These are phyloP conservation scores for Rhagoletis zephyria DNA, from an alignment of 1,140 invertebrate genomes.

Conservation along the genomic window DNA sequence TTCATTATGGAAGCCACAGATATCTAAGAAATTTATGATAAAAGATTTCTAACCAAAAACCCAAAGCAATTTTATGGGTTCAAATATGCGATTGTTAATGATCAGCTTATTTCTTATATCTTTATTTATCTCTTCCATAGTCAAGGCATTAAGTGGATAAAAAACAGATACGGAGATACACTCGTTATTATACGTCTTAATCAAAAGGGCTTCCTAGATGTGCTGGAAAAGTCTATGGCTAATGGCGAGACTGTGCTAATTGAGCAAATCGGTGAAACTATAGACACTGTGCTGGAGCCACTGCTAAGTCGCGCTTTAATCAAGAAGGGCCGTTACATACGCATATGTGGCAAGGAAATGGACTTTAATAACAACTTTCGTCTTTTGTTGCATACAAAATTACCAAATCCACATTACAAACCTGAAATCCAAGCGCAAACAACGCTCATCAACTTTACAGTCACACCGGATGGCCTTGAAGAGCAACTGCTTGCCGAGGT, in stretches of 20 bases:
- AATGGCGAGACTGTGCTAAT: slow-evolving; percentile 85
- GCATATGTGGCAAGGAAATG: slow-evolving; percentile 93
- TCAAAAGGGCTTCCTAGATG: slow-evolving; percentile 88
- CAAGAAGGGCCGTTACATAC: slow-evolving; percentile 83
- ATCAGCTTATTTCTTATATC: too few species aligned
- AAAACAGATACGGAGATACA: slow-evolving; percentile 83
- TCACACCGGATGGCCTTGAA: slow-evolving; percentile 92
- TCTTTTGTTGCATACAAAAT: slow-evolving; percentile 93
- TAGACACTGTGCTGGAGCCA: slow-evolving; percentile 93
- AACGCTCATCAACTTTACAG: slow-evolving; percentile 95
- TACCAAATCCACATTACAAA: slow-evolving; percentile 96
- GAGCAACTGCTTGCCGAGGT: slow-evolving; percentile 95
- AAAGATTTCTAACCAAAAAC: too few species aligned
- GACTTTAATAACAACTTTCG: slow-evolving; percentile 88
- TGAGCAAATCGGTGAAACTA: slow-evolving; percentile 91
- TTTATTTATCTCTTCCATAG: slow-evolving; percentile 64
- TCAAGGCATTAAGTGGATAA: slow-evolving; percentile 97
- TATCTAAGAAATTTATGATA: too few species aligned
- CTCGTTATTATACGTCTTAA: slow-evolving; percentile 85
- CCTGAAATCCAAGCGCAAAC: slow-evolving; percentile 97
- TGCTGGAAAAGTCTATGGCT: slow-evolving; percentile 86
- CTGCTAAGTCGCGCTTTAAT: slow-evolving; percentile 90
- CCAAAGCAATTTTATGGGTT: too few species aligned
- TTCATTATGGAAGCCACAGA: too few species aligned
- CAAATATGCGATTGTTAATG: too few species aligned